These are phyloP conservation scores for Geotrypetes seraphini DNA, from an alignment of 2,797 vertebrate genomes.

Conservation along the genomic window DNA sequence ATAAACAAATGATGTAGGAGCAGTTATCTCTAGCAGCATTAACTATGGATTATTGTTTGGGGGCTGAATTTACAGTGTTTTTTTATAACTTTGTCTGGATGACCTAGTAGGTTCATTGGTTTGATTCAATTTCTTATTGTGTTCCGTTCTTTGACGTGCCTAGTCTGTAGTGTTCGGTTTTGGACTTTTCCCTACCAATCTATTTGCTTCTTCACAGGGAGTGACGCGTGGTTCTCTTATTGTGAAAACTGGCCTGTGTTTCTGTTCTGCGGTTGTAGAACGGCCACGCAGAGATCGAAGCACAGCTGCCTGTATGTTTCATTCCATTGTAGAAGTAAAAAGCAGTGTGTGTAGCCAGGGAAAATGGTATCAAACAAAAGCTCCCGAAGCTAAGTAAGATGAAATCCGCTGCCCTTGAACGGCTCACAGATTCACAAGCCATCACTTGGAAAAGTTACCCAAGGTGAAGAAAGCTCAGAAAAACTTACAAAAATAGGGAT, in stretches of 20 bases:
- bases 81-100: not conserved
- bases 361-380: no score
- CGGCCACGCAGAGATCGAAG: constrained; percentile 1
- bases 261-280: not conserved
- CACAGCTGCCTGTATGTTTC: not conserved
- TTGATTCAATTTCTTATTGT: constrained; percentile 2
- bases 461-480: no score
- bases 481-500: no score
- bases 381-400: no score
- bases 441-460: no score
- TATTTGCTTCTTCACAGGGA: constrained; percentile 1
- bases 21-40: not conserved
- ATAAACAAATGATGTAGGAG: no score
- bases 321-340: not conserved
- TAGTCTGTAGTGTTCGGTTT: not conserved
- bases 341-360: no score
- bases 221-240: not conserved
- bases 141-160: not conserved
- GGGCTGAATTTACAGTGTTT: not conserved
- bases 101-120: not conserved
- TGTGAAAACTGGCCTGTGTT: constrained; percentile 6
- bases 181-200: constrained; percentile 2
- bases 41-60: not conserved
- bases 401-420: no score
- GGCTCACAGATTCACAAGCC: no score